Evolutionary conservation across 2,888 invertebrate species (phyloP).

Genomic region (Phymatocera aterrima): DNA sequence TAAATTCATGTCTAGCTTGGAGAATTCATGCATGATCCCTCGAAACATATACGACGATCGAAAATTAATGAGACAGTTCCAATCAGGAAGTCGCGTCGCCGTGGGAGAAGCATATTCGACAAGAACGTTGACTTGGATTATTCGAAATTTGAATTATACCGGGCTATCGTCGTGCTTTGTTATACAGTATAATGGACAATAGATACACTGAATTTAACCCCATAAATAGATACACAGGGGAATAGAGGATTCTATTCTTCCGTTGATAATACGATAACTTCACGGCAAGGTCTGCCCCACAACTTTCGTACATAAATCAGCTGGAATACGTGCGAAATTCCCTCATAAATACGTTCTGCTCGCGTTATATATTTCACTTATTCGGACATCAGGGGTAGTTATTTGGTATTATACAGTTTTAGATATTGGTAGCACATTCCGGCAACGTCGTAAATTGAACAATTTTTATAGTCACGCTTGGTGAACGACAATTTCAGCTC

Average conservation of each 20-base stretch:
- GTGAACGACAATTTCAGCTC: too few species aligned
- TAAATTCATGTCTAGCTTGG: too few species aligned
- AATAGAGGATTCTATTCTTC: neutral
- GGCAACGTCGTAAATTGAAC: neutral
- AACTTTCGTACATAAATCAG: neutral
- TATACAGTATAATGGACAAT: too few species aligned
- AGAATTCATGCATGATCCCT: too few species aligned
- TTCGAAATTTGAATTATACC: too few species aligned
- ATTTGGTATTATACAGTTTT: neutral
- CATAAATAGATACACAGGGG: conserved; percentile 8
- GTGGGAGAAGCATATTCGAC: too few species aligned
- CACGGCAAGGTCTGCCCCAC: neutral
- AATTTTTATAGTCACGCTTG: too few species aligned
- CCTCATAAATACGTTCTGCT: neutral
- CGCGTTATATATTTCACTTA: neutral
- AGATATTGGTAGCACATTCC: neutral
- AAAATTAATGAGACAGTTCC: too few species aligned
- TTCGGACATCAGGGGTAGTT: neutral
- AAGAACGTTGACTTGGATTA: too few species aligned
- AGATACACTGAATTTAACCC: too few species aligned
- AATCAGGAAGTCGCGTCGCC: too few species aligned
- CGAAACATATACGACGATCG: too few species aligned
- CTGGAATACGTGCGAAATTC: conserved; percentile 5
- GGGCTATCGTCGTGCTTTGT: neutral
- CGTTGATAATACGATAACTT: conserved; percentile 18